Evolutionary conservation across 2,113 vertebrate species (phyloP), one percentile per base, ranked within the genome.

Genomic region (Madoqua kirkii): DNA sequence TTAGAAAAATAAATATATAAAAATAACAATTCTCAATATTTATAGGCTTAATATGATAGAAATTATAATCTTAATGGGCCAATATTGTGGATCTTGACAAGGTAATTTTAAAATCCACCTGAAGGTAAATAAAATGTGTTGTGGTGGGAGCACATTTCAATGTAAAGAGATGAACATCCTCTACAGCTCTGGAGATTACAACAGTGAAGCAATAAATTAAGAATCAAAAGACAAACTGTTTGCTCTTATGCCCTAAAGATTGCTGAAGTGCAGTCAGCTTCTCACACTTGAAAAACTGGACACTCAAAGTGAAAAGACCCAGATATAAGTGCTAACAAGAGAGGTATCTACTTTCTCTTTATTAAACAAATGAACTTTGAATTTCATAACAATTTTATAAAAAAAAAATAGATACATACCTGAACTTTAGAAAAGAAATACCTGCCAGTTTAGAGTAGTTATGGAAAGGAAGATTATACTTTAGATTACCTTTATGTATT

Each of bases 311-410:
- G 17, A 89, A 96, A 93, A 57, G 85, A 23, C 27, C 25, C 67
- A 60, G 27, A 95, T 55, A 45, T 91, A 36, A 57, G 12, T 54
- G 45, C 31, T 52, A 81, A 82, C 2, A 27, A 45, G 5, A 76
- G 45, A 84, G 17, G 25, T 76, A 67, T 52, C 19, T 59, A 50
- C 4, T 82, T 82, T 60, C 2, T 17, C 23, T 55, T 74, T 89
- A 62, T 36, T 89, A 93, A 76, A 76, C 29, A 87, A 84, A 25
- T 86, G 10, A 8, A 36, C 7, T 57, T 78, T 48, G 9, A 48
- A 82, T 95, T 96, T 6, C 27, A 13, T 64, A 48, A 82, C 7
- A 93, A 36, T 92, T 89, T 64, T 59, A 25, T 74, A 54, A 84
- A 50, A 88, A 19, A 78, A 52, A 27, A 50, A 45, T 5, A 67